Evolutionary conservation across 1,140 invertebrate species (phyloP).

Genomic region (Carposina sasakii): DNA sequence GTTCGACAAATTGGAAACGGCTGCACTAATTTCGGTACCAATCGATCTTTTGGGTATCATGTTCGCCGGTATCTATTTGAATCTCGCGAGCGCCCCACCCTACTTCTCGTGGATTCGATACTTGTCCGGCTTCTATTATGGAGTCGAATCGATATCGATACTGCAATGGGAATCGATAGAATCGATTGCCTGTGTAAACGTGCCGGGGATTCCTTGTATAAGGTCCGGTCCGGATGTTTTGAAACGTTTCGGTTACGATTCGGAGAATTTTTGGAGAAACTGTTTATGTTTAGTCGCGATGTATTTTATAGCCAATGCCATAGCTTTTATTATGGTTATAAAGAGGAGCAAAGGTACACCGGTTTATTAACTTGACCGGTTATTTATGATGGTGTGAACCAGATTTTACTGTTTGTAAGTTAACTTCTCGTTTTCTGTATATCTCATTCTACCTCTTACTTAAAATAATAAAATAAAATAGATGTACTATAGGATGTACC

Average conservation of each 20-base stretch:
- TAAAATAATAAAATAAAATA: no score
- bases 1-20: slow-evolving; percentile 74
- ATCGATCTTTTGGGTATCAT: slow-evolving; percentile 74
- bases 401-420: no score
- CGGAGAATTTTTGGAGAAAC: slow-evolving; percentile 46
- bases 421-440: no score
- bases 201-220: slow-evolving; percentile 44
- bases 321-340: slow-evolving; percentile 49
- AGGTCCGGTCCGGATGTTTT: slow-evolving; percentile 45
- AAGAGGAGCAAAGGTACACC: slow-evolving; percentile 39
- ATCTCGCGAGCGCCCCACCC: slow-evolving; percentile 65
- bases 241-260: slow-evolving; percentile 44
- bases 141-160: slow-evolving; percentile 76
- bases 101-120: slow-evolving; percentile 69
- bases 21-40: slow-evolving; percentile 73
- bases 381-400: background rate
- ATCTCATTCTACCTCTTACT: no score
- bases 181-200: slow-evolving; percentile 58
- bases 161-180: slow-evolving; percentile 75
- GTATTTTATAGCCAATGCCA: slow-evolving; percentile 42
- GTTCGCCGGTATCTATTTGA: slow-evolving; percentile 75
- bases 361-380: slow-evolving; percentile 29
- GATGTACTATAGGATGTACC: no score
- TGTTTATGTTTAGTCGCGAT: slow-evolving; percentile 40
- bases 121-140: slow-evolving; percentile 78